phyloP scores from a whole-genome alignment of 2,888 invertebrate species.

The Drosophila dives region DNA sequence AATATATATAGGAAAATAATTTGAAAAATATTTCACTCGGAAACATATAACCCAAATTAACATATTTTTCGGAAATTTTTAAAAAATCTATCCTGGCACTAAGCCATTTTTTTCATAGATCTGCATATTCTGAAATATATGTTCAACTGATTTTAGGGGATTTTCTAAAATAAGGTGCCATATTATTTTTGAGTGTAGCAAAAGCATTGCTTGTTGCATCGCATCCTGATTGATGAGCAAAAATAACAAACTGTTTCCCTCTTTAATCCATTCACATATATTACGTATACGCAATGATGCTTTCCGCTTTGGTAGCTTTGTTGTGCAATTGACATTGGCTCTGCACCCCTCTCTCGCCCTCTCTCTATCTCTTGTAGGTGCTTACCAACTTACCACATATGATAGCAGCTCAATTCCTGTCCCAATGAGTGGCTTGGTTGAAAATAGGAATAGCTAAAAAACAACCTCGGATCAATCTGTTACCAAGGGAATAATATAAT shows the following conservation, averaged over 20 bases:
- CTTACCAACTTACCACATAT: background rate
- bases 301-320: background rate
- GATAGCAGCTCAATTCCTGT: background rate
- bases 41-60: background rate
- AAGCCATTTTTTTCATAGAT: background rate
- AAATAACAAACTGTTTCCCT: background rate
- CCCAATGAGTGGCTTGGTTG: background rate
- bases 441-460: background rate
- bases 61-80: background rate
- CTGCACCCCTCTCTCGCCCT: background rate
- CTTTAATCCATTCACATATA: background rate
- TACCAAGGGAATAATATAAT: background rate
- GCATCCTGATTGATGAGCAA: constrained; percentile 12
- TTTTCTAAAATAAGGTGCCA: background rate
- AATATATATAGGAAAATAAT: background rate
- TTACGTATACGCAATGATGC: constrained; percentile 32
- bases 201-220: background rate
- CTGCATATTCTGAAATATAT: background rate
- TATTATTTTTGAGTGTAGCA: background rate
- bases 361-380: background rate
- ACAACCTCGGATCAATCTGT: background rate
- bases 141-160: background rate
- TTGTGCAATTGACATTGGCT: background rate
- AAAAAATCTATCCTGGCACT: background rate
- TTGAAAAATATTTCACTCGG: background rate